Conservation (phyloP, 2,113 vertebrate species). For the Xiphophorus couchianus region DNA sequence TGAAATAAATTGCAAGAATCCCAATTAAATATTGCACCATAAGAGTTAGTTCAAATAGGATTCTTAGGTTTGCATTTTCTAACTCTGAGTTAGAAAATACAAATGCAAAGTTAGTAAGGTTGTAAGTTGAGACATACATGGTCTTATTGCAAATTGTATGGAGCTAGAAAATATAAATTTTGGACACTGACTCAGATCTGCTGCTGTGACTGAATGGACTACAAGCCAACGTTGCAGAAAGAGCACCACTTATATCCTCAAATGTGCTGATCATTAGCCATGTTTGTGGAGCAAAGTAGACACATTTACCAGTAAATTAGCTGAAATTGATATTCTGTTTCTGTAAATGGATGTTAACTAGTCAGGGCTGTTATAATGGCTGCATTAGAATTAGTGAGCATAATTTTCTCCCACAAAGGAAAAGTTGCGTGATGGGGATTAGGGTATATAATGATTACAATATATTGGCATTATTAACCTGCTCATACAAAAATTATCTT, state of each 20-base stretch:
- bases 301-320: conserved; percentile 44
- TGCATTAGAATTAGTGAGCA: conserved; percentile 25
- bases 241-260: background rate
- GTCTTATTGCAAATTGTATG: background rate
- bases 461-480: background rate
- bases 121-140: background rate
- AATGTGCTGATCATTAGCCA: conserved; percentile 3
- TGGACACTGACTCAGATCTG: background rate
- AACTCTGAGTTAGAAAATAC: background rate
- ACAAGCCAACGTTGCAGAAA: background rate
- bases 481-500: background rate
- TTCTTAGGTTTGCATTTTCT: background rate
- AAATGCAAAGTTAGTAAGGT: background rate
- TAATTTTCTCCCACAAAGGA: conserved; percentile 39
- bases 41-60: background rate
- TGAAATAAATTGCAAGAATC: background rate
- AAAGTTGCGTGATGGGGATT: conserved; percentile 21
- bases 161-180: too few species aligned
- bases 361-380: conserved; percentile 38
- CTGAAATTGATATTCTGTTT: conserved; percentile 30
- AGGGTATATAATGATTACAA: conserved; percentile 10
- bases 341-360: conserved; percentile 43
- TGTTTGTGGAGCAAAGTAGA: background rate
- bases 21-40: too few species aligned
- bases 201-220: background rate